Conservation (phyloP, 1,140 invertebrate species). For the Drosophila takahashii region DNA sequence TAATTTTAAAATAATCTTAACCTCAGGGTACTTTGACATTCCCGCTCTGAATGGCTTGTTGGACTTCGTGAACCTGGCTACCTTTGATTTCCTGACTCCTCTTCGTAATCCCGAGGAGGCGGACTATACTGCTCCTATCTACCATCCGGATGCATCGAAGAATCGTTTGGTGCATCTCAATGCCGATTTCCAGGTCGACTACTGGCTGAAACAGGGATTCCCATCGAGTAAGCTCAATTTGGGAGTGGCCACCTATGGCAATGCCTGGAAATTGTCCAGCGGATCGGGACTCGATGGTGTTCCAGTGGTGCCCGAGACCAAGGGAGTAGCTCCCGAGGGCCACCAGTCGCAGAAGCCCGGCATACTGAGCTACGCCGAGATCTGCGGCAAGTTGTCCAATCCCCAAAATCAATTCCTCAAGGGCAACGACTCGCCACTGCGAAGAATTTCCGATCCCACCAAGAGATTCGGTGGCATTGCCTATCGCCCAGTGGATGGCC, state of each 20-base stretch:
- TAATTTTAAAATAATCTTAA: not conserved
- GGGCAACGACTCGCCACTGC: slow-evolving; percentile 87
- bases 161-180: slow-evolving; percentile 88
- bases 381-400: slow-evolving; percentile 89
- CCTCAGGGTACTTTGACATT: slow-evolving; percentile 91
- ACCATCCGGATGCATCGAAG: slow-evolving; percentile 85
- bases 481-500: slow-evolving; percentile 88
- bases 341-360: slow-evolving; percentile 90
- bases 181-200: slow-evolving; percentile 87
- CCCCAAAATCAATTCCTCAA: slow-evolving; percentile 86
- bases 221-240: slow-evolving; percentile 91
- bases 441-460: slow-evolving; percentile 89
- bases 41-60: slow-evolving; percentile 89
- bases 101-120: slow-evolving; percentile 90
- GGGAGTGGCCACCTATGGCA: slow-evolving; percentile 93
- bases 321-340: slow-evolving; percentile 88
- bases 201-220: slow-evolving; percentile 88
- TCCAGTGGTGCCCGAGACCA: slow-evolving; percentile 89
- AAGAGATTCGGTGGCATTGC: slow-evolving; percentile 91
- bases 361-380: slow-evolving; percentile 92
- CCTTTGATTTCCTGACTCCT: slow-evolving; percentile 92
- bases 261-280: slow-evolving; percentile 92
- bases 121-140: slow-evolving; percentile 90
- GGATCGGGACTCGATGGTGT: slow-evolving; percentile 90
- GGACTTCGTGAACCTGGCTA: slow-evolving; percentile 92